Evolutionary conservation across 2,888 invertebrate genomes (phyloP), one percentile per base, ranked within the genome.

Genomic region (Itoplectis maculator): DNA sequence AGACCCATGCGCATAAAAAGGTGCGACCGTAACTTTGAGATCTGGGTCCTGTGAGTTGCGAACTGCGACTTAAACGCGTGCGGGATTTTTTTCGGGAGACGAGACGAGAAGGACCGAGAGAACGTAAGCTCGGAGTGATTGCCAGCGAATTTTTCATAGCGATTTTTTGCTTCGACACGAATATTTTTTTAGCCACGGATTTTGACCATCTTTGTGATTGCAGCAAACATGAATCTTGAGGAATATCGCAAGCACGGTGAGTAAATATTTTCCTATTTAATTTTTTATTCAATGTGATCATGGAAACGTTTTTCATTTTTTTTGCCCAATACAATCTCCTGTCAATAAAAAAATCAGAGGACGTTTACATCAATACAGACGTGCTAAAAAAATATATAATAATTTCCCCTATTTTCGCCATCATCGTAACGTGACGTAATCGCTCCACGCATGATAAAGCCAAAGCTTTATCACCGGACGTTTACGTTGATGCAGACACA

Each of bases 181-280:
- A 23, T 4, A 4, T 29, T n/a, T 59, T 20, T 66, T 9, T 23
- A 7, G 20, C 6, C 35, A 7, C 6, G 35, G n/a, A 6, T 29
- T 42, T 40, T 61, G 8, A 35, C 15, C 11, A 13, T 70, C 47
- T 61, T 54, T 85, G 76, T 82, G 80, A 2, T 89, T 88, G 23
- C 86, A 89, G 89, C 82, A 76, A 89, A 82, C 79, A 92, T 92
- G 92, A 91, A 92, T 89, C 87, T 92, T 54, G 91, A 92, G 66
- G 92, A 92, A 59, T 92, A 92, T 74, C 92, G 92, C 47, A 89
- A 88, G 77, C 89, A 92, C 87, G 92, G 92, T 92, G 81, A 92
- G 92, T 88, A 63, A 5, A 49, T 29, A 29, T 23, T 29, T 29
- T 23, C 18, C 18, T 9, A 23, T 23, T 23, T 42, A 42, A 42